Evolutionary conservation across 2,797 vertebrate species (phyloP), one percentile per base, ranked within the genome.

Genomic region (Siniperca undulata): DNA sequence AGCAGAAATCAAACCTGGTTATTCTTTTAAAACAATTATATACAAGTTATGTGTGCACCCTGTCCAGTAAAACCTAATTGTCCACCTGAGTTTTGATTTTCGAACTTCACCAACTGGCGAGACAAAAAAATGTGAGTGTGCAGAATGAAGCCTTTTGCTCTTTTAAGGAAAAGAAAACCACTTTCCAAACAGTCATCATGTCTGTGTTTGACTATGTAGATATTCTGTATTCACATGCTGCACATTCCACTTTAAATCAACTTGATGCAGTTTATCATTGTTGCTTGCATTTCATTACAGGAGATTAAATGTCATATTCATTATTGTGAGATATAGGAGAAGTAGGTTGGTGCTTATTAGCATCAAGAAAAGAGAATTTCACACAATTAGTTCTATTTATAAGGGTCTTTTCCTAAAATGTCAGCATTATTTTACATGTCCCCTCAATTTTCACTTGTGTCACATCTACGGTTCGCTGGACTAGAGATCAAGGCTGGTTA

Each of bases 161-260:
- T 36, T 36, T 36, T 36, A 7, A 36, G 36, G 36, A 36, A 36
- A 36, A 7, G 5, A 36, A 36, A 36, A 36, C 36, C 46, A 40
- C 59, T 53, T 38, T 1, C 44, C 44, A 56, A 65, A 78, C 52
- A 70, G 20, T 66, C 66, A 46, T 19, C 19, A 36, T 44, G 48
- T 42, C 42, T 50, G 13, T 68, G 64, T 46, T 74, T 64, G 53
- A 52, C 36, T 60, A 9, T 27, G 67, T 36, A 77, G 44, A 64
- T 62, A n/a, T 62, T 56, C 48, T 68, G 62, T n/a, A 55, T 40
- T 55, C 5, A 34, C 20, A 53, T 14, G 0, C 16, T 70, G 34
- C 56, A 59, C 4, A 30, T 30, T 69, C 34, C 42, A 46, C 71
- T 66, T 76, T 38, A 48, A 67, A 55, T 66, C 46, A 42, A 67